phyloP scores from a whole-genome alignment of 1,140 invertebrate species.

The Temnothorax nylanderi region DNA sequence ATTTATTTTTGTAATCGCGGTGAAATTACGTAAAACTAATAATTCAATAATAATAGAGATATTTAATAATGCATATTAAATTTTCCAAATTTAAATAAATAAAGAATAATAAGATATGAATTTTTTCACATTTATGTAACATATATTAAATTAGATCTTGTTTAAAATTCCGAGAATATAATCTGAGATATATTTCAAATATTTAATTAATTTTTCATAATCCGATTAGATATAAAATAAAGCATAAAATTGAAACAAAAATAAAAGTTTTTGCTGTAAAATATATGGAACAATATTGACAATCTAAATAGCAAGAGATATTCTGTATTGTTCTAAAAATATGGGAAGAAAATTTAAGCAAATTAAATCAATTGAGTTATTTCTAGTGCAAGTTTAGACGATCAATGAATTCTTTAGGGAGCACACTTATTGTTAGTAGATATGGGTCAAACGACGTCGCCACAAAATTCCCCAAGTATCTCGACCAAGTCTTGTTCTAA shows the following conservation, averaged over 20 bases:
- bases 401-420: background rate
- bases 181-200: background rate
- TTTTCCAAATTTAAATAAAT: background rate
- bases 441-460: background rate
- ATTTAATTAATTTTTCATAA: background rate
- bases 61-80: background rate
- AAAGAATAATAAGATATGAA: background rate
- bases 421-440: background rate
- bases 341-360: background rate
- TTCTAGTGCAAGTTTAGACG: background rate
- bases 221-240: background rate
- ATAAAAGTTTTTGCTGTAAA: background rate
- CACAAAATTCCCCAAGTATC: conserved; percentile 44
- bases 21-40: background rate
- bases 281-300: background rate
- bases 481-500: conserved; percentile 43
- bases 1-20: background rate
- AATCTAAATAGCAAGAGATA: background rate
- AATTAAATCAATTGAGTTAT: background rate
- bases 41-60: background rate
- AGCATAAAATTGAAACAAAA: background rate
- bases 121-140: background rate
- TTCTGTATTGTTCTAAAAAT: background rate
- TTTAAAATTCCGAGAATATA: conserved; percentile 1
- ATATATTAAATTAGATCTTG: background rate